Conservation (phyloP, 1,140 invertebrate genomes). For the Drosophila sturtevanti region DNA sequence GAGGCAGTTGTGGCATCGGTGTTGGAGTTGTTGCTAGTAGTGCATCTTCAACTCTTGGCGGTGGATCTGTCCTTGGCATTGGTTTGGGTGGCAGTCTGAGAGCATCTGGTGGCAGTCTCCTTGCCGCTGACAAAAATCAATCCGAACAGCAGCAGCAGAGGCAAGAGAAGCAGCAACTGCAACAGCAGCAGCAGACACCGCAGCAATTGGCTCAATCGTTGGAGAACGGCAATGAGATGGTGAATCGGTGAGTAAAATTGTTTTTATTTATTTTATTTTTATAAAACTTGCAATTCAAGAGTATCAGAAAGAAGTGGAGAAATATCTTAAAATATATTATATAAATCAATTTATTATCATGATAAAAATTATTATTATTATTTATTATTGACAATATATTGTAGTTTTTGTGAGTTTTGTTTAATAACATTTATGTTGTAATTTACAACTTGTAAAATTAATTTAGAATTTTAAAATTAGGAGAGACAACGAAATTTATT, state of each 20-base stretch:
- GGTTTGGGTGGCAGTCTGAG: conserved; percentile 60
- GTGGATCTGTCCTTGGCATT: conserved; percentile 65
- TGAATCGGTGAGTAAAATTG: conserved; percentile 71
- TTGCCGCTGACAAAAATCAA: conserved; percentile 45
- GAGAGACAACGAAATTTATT: too few relatives aligned
- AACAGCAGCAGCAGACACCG: conserved; percentile 55
- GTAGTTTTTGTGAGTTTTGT: too few relatives aligned
- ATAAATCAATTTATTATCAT: too few relatives aligned
- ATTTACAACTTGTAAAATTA: too few relatives aligned
- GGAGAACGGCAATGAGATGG: conserved; percentile 82
- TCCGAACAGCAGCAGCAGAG: conserved; percentile 46
- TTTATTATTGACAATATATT: too few relatives aligned
- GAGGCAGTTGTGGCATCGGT: conserved; percentile 52
- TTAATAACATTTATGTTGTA: too few relatives aligned
- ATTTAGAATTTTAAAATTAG: too few relatives aligned
- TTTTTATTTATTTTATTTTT: background rate
- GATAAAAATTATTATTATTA: too few relatives aligned
- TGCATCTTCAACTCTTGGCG: conserved; percentile 31
- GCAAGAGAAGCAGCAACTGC: conserved; percentile 30
- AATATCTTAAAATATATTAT: too few relatives aligned
- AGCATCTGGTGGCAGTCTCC: conserved; percentile 36
- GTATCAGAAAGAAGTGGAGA: too few relatives aligned
- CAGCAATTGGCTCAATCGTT: conserved; percentile 69
- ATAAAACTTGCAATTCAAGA: background rate
- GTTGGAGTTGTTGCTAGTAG: conserved; percentile 13